Evolutionary conservation across 2,113 vertebrate species (phyloP).

Genomic region (Oryzias celebensis): DNA sequence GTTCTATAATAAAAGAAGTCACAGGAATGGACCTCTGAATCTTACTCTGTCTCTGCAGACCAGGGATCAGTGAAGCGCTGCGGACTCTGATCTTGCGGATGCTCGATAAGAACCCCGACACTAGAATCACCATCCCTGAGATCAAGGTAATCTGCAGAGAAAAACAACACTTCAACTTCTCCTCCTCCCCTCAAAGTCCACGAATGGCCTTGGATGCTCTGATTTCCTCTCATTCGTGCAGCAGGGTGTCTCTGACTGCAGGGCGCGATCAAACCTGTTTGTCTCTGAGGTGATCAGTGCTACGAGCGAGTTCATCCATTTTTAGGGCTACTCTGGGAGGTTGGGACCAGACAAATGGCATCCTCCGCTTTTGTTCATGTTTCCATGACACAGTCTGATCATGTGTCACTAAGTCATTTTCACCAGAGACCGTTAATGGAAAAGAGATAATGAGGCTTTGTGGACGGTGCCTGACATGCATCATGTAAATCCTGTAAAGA

Average conservation of each 20-base stretch:
- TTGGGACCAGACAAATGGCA: conserved; percentile 15
- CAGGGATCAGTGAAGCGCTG: conserved; percentile 82
- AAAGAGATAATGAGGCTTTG: conserved; percentile 24
- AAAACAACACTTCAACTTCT: neutral
- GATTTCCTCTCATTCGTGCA: neutral
- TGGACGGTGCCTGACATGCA: neutral
- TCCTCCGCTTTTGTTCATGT: conserved; percentile 1
- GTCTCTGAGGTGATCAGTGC: conserved; percentile 8
- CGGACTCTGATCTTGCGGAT: conserved; percentile 87
- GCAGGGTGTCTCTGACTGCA: neutral
- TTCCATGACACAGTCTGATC: conserved; percentile 31
- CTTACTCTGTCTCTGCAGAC: conserved; percentile 64
- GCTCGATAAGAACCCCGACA: conserved; percentile 94
- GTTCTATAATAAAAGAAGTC: neutral
- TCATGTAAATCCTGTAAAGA: no score
- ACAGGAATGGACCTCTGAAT: neutral
- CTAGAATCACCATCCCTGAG: conserved; percentile 88
- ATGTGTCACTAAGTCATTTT: conserved; percentile 30
- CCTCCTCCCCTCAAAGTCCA: no score
- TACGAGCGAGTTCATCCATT: neutral
- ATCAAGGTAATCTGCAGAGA: conserved; percentile 84
- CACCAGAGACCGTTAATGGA: conserved; percentile 21
- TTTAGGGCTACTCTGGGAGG: neutral
- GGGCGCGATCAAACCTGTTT: conserved; percentile 22
- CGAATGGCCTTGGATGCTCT: neutral